Conservation (phyloP, 2,113 vertebrate species). For the Pollimyrus isidori region DNA sequence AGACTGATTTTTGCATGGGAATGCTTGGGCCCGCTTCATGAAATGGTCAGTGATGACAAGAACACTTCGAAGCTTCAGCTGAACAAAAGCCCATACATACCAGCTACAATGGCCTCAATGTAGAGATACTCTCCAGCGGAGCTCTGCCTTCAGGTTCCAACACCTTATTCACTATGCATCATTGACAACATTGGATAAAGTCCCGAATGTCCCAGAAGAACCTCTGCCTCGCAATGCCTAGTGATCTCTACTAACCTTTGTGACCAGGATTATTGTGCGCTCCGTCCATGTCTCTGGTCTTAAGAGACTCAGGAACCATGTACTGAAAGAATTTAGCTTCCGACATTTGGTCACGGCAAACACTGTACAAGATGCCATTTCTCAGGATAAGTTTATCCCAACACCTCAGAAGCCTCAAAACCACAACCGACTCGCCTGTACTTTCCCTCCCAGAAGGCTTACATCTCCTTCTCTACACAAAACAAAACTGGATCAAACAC, state of each 20-base stretch:
- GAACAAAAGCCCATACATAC: neutral
- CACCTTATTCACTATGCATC: neutral
- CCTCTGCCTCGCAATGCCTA: neutral
- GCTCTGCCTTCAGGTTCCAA: neutral
- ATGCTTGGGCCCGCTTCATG: neutral
- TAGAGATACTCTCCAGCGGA: neutral
- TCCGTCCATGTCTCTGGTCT: constrained; percentile 3
- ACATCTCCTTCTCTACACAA: no score
- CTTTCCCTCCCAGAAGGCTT: no score
- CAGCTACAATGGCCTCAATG: neutral
- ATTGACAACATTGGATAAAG: neutral
- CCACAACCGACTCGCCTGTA: no score
- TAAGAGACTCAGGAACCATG: neutral
- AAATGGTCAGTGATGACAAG: constrained; percentile 25
- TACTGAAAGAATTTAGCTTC: neutral
- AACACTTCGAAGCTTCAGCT: neutral
- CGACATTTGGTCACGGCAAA: no score
- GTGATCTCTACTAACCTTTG: constrained; percentile 6
- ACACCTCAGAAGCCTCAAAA: no score
- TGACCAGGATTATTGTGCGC: constrained; percentile 14
- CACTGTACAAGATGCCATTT: no score
- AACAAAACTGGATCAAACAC: no score
- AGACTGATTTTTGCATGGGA: constrained; percentile 13
- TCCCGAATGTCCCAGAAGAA: constrained; percentile 26
- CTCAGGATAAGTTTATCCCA: no score